Conservation (phyloP, 2,113 vertebrate species). For the Lonchura striata region DNA sequence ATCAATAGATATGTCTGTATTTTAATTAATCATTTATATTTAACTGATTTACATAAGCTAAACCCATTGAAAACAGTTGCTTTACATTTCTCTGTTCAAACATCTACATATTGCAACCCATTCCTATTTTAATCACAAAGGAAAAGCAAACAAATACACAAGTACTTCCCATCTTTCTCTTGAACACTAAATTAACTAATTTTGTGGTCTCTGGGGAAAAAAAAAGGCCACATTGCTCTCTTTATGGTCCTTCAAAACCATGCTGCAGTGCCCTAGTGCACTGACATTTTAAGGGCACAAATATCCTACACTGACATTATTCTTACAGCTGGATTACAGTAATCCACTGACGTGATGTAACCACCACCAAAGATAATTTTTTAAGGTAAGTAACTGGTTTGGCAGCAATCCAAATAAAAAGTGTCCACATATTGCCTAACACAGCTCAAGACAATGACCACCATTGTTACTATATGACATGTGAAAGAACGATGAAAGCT, state of each 20-base stretch:
- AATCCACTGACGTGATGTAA: neutral
- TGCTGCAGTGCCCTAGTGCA: neutral
- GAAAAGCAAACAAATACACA: neutral
- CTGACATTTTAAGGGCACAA: neutral
- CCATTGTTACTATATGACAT: too few relatives aligned
- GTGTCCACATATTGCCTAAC: neutral
- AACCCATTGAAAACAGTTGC: neutral
- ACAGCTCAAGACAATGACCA: neutral
- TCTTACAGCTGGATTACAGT: neutral
- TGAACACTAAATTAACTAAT: neutral
- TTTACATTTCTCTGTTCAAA: neutral
- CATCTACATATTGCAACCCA: neutral
- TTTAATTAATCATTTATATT: neutral
- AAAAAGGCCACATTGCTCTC: neutral
- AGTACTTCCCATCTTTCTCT: neutral
- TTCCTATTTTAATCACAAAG: neutral
- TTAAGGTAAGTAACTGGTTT: neutral
- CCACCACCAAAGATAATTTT: neutral
- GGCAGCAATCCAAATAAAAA: neutral
- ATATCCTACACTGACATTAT: neutral
- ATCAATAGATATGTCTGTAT: neutral
- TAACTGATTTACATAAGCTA: neutral
- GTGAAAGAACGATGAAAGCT: too few relatives aligned
- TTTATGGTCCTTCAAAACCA: neutral
- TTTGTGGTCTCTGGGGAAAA: neutral